Evolutionary conservation across 2,797 vertebrate genomes (phyloP), one percentile per base, ranked within the genome.

Genomic region (Adelosebastes latens): DNA sequence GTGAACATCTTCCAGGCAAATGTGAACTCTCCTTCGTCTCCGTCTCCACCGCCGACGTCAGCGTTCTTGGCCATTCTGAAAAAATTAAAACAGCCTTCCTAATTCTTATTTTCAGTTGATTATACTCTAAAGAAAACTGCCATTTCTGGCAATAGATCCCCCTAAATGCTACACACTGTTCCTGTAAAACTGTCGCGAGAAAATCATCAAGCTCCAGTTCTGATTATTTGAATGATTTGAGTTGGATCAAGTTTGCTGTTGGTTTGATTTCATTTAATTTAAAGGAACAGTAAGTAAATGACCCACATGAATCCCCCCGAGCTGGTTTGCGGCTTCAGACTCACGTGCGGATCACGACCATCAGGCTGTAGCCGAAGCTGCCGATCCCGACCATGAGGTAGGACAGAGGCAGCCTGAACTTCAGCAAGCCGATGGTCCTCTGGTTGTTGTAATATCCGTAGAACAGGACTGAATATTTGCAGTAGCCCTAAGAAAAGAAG

Each of bases 1-100:
- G 98, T 99, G 95, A 99, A 99, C 98, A 99, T 99, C 94, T 99
- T 99, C 97, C 98, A 99, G 92, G 97, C 97, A 72, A 99, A 99
- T 20, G 96, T 97, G 92, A 98, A 99, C 90, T 97, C 97, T 6
- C 95, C 95, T 13, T 96, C 97, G 0, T 98, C 98, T 7, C 97
- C 97, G 0, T 99, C 98, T 32, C 96, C 95, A 1, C 97, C 97
- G 2, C 95, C 96, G 18, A 99, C 97, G 0, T 99, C 97, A 63
- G 96, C 96, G 13, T 99, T 99, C 79, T 96, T 97, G 72, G 99
- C 98, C 99, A 99, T 99, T 87, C 99, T 99, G 90, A 32, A 74
- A 69, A 52, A 77, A 70, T 72, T 1, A 65, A 59, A 71, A 52
- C 14, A 67, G 6, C 16, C 13, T 24, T 67, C n/a, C 8, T 18